Percentiles rank a stretch among this genome's conserved stretches.
phyloP scores from a whole-genome alignment of 2,888 invertebrate genomes.

The Conus canariensis region DNA sequence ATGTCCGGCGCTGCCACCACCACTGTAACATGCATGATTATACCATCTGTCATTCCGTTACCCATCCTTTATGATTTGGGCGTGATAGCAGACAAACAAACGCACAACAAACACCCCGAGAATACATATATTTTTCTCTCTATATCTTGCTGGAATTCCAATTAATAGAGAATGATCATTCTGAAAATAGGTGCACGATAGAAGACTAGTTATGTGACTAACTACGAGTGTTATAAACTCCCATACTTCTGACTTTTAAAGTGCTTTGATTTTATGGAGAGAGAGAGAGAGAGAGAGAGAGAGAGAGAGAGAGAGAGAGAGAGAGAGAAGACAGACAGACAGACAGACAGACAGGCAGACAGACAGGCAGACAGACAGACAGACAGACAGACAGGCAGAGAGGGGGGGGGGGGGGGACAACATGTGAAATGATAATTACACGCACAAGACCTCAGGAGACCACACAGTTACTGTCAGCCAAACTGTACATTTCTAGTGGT shows the following conservation, averaged over 20 bases:
- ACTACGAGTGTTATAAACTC: too few species aligned
- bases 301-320: neutral
- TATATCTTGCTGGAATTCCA: too few species aligned
- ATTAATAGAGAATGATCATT: too few species aligned
- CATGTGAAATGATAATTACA: too few species aligned
- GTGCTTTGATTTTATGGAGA: neutral
- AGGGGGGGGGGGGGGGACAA: neutral
- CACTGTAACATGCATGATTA: slow-evolving; percentile 39
- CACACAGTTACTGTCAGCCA: too few species aligned
- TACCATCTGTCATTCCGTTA: too few species aligned
- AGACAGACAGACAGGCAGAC: neutral
- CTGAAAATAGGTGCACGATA: too few species aligned
- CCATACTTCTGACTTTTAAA: too few species aligned
- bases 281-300: neutral
- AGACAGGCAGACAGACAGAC: neutral
- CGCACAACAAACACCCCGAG: neutral
- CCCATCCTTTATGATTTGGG: neutral
- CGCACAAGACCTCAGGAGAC: too few species aligned
- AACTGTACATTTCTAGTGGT: too few species aligned
- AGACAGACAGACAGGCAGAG: neutral
- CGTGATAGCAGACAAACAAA: neutral
- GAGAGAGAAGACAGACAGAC: neutral
- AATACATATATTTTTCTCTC: too few species aligned
- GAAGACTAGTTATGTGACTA: too few species aligned
- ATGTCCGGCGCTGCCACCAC: slow-evolving; percentile 49